A percentile compares a stretch with the other conserved stretches of the same genome.
Conservation (phyloP, 2,888 invertebrate species). For the Melinaea menophilus region DNA sequence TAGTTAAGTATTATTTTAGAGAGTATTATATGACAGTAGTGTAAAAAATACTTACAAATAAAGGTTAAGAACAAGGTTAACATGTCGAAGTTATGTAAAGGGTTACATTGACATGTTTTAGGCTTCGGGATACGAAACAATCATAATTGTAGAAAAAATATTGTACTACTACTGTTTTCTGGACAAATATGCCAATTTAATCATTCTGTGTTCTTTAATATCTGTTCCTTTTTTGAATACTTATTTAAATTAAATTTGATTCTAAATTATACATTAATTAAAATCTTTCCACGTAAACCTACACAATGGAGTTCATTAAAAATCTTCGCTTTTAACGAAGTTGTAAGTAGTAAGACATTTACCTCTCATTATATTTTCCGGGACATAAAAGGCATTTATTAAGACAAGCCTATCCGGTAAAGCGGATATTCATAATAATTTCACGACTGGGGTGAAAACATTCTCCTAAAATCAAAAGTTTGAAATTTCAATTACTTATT, state of each 20-base stretch:
- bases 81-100: no score
- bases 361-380: constrained; percentile 21
- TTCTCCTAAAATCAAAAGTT: constrained; percentile 74
- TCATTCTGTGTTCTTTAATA: no score
- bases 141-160: no score
- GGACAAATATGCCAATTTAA: no score
- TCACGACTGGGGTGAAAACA: constrained; percentile 63
- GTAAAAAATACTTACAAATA: no score
- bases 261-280: background rate
- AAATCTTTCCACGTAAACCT: background rate
- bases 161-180: no score
- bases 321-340: background rate
- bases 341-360: constrained; percentile 11
- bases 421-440: constrained; percentile 74
- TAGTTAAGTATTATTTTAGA: no score
- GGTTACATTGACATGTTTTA: no score
- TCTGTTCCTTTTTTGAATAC: no score
- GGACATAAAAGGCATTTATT: constrained; percentile 24
- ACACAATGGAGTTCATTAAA: background rate
- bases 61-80: no score
- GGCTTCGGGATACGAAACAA: no score
- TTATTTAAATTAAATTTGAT: background rate
- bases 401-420: constrained; percentile 38
- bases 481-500: constrained; percentile 77
- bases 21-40: no score